Evolutionary conservation across 2,888 invertebrate species (phyloP).

Genomic region (Zele albiditarsus): DNA sequence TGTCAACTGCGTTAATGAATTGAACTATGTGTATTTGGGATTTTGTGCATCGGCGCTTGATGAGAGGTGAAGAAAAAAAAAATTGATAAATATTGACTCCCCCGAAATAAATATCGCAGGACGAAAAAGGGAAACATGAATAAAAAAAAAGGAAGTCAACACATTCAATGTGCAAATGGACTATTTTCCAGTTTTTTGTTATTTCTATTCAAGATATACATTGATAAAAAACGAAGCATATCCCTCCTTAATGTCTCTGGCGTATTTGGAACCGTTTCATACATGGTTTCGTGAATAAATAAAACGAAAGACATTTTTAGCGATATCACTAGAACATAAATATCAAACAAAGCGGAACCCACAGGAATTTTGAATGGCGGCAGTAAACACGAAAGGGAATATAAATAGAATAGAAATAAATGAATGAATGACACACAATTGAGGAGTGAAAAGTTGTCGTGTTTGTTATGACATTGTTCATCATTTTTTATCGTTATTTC

Average conservation of each 20-base stretch:
- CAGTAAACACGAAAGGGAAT: constrained; percentile 1
- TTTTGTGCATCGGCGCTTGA: not conserved
- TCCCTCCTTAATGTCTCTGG: not conserved
- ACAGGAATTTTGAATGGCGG: not conserved
- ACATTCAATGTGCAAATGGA: not conserved
- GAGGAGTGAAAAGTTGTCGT: not conserved
- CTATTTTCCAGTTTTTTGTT: not conserved
- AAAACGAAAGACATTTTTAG: constrained; percentile 49
- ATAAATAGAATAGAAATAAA: not conserved
- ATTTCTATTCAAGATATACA: not conserved
- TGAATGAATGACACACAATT: not conserved
- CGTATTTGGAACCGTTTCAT: constrained; percentile 16
- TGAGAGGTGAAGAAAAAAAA: not conserved
- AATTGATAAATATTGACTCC: not conserved
- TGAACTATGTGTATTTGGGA: not conserved
- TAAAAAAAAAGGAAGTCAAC: not conserved
- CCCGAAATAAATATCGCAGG: not conserved
- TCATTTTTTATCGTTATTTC: not conserved
- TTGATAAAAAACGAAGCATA: not conserved
- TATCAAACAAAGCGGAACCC: constrained; percentile 7
- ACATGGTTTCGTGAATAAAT: constrained; percentile 24
- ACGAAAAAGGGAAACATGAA: not conserved
- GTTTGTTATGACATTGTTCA: not conserved
- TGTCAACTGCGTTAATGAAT: not conserved
- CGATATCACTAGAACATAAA: constrained; percentile 47